A percentile compares a stretch with the other conserved stretches of the same genome.
phyloP scores from a whole-genome alignment of 2,797 vertebrate species.

The Parambassis ranga region DNA sequence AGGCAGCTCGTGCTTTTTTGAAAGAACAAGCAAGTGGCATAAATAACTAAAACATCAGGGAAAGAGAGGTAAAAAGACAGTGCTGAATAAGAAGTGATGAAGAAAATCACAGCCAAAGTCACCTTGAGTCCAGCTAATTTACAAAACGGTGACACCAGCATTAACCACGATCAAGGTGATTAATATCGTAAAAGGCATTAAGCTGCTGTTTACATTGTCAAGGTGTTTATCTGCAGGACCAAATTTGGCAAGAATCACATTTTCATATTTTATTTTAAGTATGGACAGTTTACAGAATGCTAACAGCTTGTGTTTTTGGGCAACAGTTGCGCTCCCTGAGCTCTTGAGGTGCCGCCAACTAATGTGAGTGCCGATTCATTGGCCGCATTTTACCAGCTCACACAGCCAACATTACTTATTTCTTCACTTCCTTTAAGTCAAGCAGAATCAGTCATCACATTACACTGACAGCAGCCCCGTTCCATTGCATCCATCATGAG shows the following conservation, averaged over 20 bases:
- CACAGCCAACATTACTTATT: constrained; percentile 34
- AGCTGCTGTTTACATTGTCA: constrained; percentile 50
- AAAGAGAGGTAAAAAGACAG: neutral
- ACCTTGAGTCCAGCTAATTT: constrained; percentile 67
- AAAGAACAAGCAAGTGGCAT: constrained; percentile 63
- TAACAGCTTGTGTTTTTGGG: constrained; percentile 40
- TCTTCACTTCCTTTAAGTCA: constrained; percentile 21
- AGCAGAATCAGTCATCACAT: constrained; percentile 41
- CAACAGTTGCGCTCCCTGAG: constrained; percentile 24
- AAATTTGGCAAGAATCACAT: constrained; percentile 26
- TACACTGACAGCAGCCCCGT: constrained; percentile 30
- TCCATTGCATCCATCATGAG: constrained; percentile 38
- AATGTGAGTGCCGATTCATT: neutral
- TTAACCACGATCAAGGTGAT: constrained; percentile 45
- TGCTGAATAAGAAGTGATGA: constrained; percentile 32
- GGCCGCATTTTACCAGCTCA: constrained; percentile 12
- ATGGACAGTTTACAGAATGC: constrained; percentile 12
- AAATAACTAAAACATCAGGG: constrained; percentile 69
- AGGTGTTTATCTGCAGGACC: constrained; percentile 39
- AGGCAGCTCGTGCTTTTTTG: constrained; percentile 48
- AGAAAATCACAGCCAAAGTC: constrained; percentile 61
- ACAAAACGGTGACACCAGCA: constrained; percentile 39
- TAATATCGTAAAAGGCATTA: constrained; percentile 47
- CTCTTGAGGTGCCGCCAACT: constrained; percentile 42
- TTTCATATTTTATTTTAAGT: constrained; percentile 34